Conservation (phyloP, 2,888 invertebrate species). For the Eudemis profundana region DNA sequence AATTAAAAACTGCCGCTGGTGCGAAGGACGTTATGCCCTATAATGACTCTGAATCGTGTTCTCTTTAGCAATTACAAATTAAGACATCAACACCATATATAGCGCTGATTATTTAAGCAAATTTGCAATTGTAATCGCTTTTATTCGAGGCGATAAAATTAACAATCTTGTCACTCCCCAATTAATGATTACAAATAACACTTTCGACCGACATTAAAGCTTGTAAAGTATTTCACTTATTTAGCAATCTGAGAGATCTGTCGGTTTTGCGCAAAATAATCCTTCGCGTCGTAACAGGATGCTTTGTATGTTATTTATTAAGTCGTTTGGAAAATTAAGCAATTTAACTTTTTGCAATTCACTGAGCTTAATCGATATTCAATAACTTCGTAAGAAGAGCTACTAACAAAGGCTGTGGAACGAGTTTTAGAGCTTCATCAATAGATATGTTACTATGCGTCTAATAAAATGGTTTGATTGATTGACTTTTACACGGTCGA, state of each 20-base stretch:
- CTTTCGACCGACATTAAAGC: slow-evolving; percentile 35
- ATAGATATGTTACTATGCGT: background rate
- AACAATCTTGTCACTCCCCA: slow-evolving; percentile 24
- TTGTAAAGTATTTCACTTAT: slow-evolving; percentile 25
- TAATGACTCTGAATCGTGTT: slow-evolving; percentile 24
- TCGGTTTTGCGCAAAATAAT: slow-evolving; percentile 33
- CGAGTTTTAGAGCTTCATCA: background rate
- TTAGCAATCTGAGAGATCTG: slow-evolving; percentile 32
- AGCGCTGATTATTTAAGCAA: slow-evolving; percentile 29
- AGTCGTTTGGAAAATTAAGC: slow-evolving; percentile 13
- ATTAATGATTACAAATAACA: slow-evolving; percentile 36
- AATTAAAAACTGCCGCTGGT: background rate
- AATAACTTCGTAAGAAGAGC: background rate
- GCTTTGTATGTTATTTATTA: slow-evolving; percentile 23
- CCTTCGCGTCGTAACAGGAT: slow-evolving; percentile 25
- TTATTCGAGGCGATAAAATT: slow-evolving; percentile 21
- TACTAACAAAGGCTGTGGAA: too few species aligned
- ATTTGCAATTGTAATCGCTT: slow-evolving; percentile 33
- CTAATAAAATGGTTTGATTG: too few species aligned
- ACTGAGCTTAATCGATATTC: background rate
- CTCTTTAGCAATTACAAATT: slow-evolving; percentile 24
- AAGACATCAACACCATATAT: slow-evolving; percentile 21
- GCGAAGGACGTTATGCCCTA: slow-evolving; percentile 3
- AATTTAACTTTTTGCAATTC: slow-evolving; percentile 8
- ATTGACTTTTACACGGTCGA: too few species aligned